These are phyloP conservation scores for Periplaneta americana DNA, from an alignment of 1,140 invertebrate species.

Conservation along the genomic window DNA sequence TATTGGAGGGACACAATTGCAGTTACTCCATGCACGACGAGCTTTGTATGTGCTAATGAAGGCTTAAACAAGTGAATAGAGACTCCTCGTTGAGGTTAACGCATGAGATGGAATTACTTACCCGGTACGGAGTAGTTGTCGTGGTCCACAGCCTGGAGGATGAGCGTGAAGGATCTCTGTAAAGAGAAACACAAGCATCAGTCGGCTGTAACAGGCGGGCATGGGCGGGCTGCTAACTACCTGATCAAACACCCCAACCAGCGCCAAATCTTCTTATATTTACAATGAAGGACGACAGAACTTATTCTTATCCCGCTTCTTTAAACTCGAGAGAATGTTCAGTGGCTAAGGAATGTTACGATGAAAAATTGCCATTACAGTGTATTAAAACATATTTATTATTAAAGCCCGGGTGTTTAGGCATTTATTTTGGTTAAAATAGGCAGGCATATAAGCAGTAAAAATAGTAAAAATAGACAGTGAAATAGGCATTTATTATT, in stretches of 20 bases:
- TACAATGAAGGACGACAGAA: neutral
- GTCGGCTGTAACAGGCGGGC: neutral
- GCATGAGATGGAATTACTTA: constrained; percentile 37
- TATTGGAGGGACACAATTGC: neutral
- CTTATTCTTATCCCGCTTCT: too few species aligned
- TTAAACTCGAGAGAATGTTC: too few species aligned
- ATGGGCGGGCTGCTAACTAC: neutral
- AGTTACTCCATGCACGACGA: neutral
- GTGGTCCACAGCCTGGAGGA: constrained; percentile 83
- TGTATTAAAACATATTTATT: too few species aligned
- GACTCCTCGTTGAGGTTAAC: neutral
- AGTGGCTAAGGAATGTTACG: too few species aligned
- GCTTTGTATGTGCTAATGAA: constrained; percentile 1
- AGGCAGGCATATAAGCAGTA: too few species aligned
- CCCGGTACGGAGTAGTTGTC: constrained; percentile 60
- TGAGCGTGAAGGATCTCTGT: constrained; percentile 87
- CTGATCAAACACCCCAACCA: neutral
- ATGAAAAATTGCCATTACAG: too few species aligned
- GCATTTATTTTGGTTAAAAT: too few species aligned
- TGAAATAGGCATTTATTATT: too few species aligned
- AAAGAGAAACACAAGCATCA: constrained; percentile 40
- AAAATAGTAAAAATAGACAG: too few species aligned
- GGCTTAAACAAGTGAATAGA: neutral
- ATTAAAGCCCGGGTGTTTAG: too few species aligned
- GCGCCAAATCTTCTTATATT: too few species aligned